Evolutionary conservation across 2,113 vertebrate genomes (phyloP).

Genomic region (Pangasianodon gigas): DNA sequence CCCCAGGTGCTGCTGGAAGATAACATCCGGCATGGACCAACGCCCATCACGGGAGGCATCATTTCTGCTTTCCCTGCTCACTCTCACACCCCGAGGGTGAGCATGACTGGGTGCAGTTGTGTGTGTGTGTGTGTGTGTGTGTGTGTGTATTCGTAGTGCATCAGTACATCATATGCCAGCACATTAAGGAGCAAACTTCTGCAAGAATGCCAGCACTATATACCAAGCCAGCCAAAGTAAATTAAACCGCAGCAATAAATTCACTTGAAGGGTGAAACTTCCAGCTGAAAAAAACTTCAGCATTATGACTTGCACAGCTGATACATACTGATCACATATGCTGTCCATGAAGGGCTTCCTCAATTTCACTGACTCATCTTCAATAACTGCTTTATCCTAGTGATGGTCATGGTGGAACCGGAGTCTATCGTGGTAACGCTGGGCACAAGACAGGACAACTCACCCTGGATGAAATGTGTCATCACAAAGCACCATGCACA

Average conservation of each 20-base stretch:
- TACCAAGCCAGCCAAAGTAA: conserved; percentile 19
- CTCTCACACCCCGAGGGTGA: background rate
- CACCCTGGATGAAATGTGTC: background rate
- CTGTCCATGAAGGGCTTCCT: background rate
- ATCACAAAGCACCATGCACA: background rate
- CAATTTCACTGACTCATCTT: background rate
- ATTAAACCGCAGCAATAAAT: conserved; percentile 25
- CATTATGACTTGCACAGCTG: background rate
- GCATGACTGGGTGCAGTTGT: conserved; percentile 13
- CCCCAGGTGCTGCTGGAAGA: conserved; percentile 63
- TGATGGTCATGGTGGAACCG: background rate
- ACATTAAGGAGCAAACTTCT: conserved; percentile 12
- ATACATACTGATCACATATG: background rate
- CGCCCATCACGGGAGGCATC: conserved; percentile 29
- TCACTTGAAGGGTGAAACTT: conserved; percentile 5
- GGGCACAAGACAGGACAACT: background rate
- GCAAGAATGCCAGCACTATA: conserved; percentile 12
- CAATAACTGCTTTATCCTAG: background rate
- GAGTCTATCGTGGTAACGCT: too few species aligned
- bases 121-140: conserved; percentile 36
- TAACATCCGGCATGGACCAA: conserved; percentile 52
- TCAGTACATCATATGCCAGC: conserved; percentile 21
- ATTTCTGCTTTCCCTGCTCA: conserved; percentile 49
- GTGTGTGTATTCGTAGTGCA: background rate
- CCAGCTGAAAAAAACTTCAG: conserved; percentile 7